Base-by-base conservation (phyloP, 2,113 vertebrate genomes). In the Oreotrochilus melanogaster region DNA sequence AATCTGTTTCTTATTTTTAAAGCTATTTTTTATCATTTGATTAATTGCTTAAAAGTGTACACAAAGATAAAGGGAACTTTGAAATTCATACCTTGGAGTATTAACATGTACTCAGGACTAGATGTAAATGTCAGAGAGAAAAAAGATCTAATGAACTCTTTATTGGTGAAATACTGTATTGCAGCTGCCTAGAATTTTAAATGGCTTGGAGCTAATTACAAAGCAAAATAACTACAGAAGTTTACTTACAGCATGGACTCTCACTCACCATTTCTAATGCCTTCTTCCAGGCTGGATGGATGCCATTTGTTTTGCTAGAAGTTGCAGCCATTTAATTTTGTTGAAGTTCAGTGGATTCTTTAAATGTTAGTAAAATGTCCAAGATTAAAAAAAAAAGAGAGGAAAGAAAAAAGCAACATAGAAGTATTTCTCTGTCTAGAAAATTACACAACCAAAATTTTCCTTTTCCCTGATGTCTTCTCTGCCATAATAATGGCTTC, bases 401-500 rank as follows among this genome's bases (percentile, higher is more conserved):
- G 79, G 80, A 10, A 24, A 24, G 37, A 25, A 82, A 82, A 69
- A 18, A 88, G 92, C 89, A 95, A 93, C 74, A 0, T 54, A 81
- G 69, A 92, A 83, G 74, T 86, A 94, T 78, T 96, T 96, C 94
- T 91, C 70, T 91, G 74, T 33, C 82, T 78, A 92, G 94, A 88
- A 96, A 97, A 97, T 98, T 97, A 97, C 78, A 95, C 6, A 14
- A 91, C 86, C 83, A 51, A 98, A 97, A 93, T 98, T 98, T 98
- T 91, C 85, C 93, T 97, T 98, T 97, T 93, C 97, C 97, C 96
- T 93, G 83, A 60, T 96, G 97, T 96, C 91, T 97, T 95, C 94
- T 94, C 88, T 96, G 96, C 93, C 95, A 89, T 95, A 94, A 96
- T 98, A 98, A 98, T 95, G 95, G 97, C 95, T 98, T 96, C 89